Evolutionary conservation across 2,113 vertebrate species (phyloP), one percentile per base, ranked within the genome.

Genomic region (Chaetops frenatus): DNA sequence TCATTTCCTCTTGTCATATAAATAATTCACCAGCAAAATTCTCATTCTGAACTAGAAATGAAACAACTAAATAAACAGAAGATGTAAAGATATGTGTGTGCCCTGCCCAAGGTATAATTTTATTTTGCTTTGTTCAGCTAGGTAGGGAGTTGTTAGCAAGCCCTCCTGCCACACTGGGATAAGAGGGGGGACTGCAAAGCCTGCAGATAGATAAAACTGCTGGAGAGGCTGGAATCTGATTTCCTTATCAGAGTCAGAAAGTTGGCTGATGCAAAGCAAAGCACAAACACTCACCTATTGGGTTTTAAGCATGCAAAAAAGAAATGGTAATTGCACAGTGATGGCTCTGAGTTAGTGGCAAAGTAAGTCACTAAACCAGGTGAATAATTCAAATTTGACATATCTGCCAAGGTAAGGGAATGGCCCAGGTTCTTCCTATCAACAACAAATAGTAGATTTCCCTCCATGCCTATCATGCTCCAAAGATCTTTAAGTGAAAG

Each of bases 21-120:
- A 98, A 98, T 97, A 97, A 98, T 95, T 98, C 74, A 94, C 80
- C 36, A 94, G 77, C 88, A 94, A 94, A 93, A 96, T 83, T 76
- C 71, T 83, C 50, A 66, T 90, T 94, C 94, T 66, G 82, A 95
- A 82, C 47, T 91, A 88, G 92, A 80, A 92, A 61, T 44, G 88
- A 91, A 76, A 92, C 94, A 95, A 95, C 81, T 72, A 93, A 95
- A 74, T 76, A 89, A 90, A 88, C 27, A 81, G 84, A 65, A 81
- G 56, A 56, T 67, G 51, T 71, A 67, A 56, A 74, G 51, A 65
- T 88, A 54, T 19, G 27, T 53, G 40, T 33, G 23, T 62, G 66
- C 74, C 87, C 91, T 88, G 84, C 72, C 78, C 76, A 92, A 47
- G 67, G 57, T 74, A 31, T 15, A 25, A 6, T 50, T 74, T 61